Conservation (phyloP, 2,113 vertebrate genomes). For the Lagopus muta region DNA sequence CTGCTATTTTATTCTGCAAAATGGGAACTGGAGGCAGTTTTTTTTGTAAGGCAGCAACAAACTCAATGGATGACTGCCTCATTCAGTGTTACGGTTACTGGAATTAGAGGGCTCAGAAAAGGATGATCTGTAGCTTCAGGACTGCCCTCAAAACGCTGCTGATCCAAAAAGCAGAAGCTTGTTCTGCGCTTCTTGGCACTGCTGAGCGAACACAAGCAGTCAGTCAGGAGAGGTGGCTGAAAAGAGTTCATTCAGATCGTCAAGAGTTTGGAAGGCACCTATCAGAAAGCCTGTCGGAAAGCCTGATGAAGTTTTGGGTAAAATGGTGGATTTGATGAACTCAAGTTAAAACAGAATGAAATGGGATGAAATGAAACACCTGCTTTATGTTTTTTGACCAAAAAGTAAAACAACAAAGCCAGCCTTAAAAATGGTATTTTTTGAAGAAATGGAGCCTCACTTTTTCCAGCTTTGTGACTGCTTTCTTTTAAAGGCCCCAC, state of each 20-base stretch:
- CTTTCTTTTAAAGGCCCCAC: neutral
- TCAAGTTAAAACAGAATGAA: neutral
- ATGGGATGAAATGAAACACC: neutral
- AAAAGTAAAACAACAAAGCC: neutral
- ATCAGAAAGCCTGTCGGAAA: neutral
- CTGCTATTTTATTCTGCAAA: neutral
- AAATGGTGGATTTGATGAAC: accelerated
- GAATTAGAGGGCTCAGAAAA: neutral
- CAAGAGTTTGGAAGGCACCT: neutral
- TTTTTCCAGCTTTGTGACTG: neutral
- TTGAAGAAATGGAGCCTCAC: neutral
- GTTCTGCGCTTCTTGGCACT: accelerated
- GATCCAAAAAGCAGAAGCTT: neutral
- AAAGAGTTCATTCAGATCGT: neutral
- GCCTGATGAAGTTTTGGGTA: neutral
- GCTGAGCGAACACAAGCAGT: neutral
- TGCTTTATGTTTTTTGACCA: neutral
- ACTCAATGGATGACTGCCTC: neutral
- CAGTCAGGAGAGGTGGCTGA: neutral
- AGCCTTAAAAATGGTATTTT: neutral
- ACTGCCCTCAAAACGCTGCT: neutral
- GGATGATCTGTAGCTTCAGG: neutral
- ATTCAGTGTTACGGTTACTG: neutral
- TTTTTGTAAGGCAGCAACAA: neutral
- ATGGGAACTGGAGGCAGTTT: neutral